phyloP scores from a whole-genome alignment of 2,113 vertebrate genomes.

The Campylomormyrus tamandua region DNA sequence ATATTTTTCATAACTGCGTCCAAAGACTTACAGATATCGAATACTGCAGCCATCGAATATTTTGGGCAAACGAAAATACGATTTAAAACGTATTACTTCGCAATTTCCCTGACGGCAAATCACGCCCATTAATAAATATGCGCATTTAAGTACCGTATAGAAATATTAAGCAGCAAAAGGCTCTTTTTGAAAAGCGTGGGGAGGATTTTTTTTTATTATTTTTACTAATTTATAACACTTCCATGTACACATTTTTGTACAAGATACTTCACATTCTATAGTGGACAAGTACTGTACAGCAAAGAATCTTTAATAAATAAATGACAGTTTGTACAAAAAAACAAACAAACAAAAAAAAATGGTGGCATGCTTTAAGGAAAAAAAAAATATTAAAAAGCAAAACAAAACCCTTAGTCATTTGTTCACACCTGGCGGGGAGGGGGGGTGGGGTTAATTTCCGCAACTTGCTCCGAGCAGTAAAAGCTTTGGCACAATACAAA shows the following conservation, averaged over 20 bases:
- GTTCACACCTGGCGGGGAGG: constrained; percentile 12
- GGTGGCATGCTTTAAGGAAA: constrained; percentile 51
- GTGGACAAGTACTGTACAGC: constrained; percentile 78
- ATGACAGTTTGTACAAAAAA: constrained; percentile 45
- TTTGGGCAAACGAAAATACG: neutral
- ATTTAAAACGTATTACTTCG: neutral
- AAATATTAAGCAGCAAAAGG: constrained; percentile 29
- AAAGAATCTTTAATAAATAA: constrained; percentile 73
- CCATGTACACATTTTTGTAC: constrained; percentile 75
- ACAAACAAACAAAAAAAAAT: constrained; percentile 21
- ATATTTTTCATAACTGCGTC: neutral
- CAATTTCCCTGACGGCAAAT: neutral
- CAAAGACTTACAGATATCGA: neutral
- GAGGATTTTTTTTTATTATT: constrained; percentile 40
- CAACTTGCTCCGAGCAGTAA: constrained; percentile 67
- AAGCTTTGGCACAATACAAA: constrained; percentile 74
- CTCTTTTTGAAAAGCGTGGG: constrained; percentile 59
- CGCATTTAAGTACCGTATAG: neutral
- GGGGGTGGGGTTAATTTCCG: constrained; percentile 45
- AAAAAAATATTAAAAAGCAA: neutral
- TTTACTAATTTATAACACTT: constrained; percentile 68
- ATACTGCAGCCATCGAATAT: neutral
- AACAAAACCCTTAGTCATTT: constrained; percentile 27
- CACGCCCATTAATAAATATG: neutral
- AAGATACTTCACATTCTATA: constrained; percentile 89